Evolutionary conservation across 2,113 vertebrate species (phyloP).

Genomic region (Coptodon rendalli): DNA sequence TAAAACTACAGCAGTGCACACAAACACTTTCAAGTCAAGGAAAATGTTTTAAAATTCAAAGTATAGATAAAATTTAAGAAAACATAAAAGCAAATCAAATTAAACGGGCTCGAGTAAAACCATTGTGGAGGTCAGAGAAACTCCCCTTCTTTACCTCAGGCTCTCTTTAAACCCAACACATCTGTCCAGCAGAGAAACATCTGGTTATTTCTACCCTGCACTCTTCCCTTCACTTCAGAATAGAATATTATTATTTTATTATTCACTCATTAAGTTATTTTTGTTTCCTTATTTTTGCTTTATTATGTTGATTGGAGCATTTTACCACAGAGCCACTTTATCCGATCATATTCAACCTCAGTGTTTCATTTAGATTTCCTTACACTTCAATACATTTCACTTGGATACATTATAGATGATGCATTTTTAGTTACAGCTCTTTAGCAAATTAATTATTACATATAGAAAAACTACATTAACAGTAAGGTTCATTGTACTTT

Average conservation of each 20-base stretch:
- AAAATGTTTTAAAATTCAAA: background rate
- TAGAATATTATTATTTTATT: background rate
- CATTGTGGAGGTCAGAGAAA: background rate
- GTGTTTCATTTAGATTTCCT: background rate
- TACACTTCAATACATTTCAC: background rate
- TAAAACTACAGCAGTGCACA: background rate
- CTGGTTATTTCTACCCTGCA: fast-evolving
- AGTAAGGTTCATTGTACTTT: background rate
- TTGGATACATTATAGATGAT: background rate
- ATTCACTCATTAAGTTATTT: background rate
- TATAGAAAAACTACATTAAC: background rate
- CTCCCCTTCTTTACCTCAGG: background rate
- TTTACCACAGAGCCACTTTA: background rate
- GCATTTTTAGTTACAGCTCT: background rate
- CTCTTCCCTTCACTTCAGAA: background rate
- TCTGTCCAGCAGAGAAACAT: background rate
- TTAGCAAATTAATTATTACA: background rate
- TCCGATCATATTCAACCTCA: background rate
- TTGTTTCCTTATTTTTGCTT: background rate
- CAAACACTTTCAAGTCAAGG: background rate
- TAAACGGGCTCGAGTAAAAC: background rate
- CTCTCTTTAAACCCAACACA: fast-evolving
- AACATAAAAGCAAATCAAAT: background rate
- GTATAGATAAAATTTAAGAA: background rate
- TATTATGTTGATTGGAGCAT: background rate